phyloP scores from a whole-genome alignment of 2,797 vertebrate genomes.

The Alca torda region DNA sequence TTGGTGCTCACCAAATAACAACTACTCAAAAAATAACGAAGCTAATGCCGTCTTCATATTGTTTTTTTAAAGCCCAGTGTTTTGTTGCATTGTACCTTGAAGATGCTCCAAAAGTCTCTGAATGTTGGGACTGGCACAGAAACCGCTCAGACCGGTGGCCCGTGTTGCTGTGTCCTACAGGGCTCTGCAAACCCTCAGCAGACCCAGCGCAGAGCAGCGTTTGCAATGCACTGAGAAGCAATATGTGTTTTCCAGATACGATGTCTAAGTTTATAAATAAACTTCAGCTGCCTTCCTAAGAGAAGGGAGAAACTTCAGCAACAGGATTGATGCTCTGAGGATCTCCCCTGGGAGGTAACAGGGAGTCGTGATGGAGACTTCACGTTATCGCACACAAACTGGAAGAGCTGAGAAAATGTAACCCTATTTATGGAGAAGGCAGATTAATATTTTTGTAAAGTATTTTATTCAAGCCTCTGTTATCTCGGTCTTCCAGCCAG shows the following conservation, averaged over 20 bases:
- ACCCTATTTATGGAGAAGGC: neutral
- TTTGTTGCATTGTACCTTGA: neutral
- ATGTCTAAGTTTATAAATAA: neutral
- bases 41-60: neutral
- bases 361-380: neutral
- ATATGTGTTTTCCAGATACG: rapidly evolving
- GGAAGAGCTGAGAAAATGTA: neutral
- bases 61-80: neutral
- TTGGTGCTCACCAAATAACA: neutral
- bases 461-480: neutral
- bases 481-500: neutral
- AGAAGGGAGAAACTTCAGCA: neutral
- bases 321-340: neutral
- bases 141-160: neutral
- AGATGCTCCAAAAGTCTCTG: neutral
- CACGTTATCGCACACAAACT: rapidly evolving
- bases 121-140: neutral
- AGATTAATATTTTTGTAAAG: neutral
- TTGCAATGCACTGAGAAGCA: neutral
- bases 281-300: neutral
- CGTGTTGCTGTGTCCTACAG: rapidly evolving
- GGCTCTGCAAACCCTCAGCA: neutral
- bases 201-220: rapidly evolving
- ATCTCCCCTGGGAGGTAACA: neutral
- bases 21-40: neutral